A percentile compares a stretch with the other conserved stretches of the same genome.
Conservation (phyloP, 2,888 invertebrate genomes). For the Drosophila emarginata region DNA sequence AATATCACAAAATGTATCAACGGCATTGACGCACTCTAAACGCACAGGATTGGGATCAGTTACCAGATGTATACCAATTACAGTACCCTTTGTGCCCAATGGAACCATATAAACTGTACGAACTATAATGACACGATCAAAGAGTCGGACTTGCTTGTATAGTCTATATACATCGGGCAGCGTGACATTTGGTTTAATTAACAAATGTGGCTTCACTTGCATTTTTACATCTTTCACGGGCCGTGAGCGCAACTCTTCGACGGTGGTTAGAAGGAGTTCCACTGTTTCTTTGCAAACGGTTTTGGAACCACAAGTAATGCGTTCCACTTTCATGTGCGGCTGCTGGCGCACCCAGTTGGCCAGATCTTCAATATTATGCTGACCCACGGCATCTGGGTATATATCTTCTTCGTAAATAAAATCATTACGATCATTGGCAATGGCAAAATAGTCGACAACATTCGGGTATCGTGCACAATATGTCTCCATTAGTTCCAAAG, state of each 20-base stretch:
- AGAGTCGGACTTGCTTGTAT: slow-evolving; percentile 82
- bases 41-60: slow-evolving; percentile 82
- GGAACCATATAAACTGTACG: slow-evolving; percentile 89
- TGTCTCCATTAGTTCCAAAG: slow-evolving; percentile 87
- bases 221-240: slow-evolving; percentile 85
- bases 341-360: slow-evolving; percentile 89
- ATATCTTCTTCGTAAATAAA: slow-evolving; percentile 87
- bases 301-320: slow-evolving; percentile 88
- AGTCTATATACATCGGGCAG: slow-evolving; percentile 82
- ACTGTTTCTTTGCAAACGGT: slow-evolving; percentile 88
- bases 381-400: slow-evolving; percentile 84
- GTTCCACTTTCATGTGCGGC: slow-evolving; percentile 85
- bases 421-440: slow-evolving; percentile 84
- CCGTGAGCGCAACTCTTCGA: slow-evolving; percentile 82
- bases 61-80: slow-evolving; percentile 87
- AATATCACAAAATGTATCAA: slow-evolving; percentile 88
- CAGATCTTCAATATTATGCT: slow-evolving; percentile 83
- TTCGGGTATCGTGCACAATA: slow-evolving; percentile 90
- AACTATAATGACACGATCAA: slow-evolving; percentile 93
- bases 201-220: slow-evolving; percentile 90
- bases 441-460: slow-evolving; percentile 85
- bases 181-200: slow-evolving; percentile 85
- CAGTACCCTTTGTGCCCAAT: slow-evolving; percentile 91
- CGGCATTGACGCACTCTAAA: slow-evolving; percentile 83
- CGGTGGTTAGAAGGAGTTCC: slow-evolving; percentile 79